Conservation (phyloP, 2,888 invertebrate species). For the Volucella inflata region DNA sequence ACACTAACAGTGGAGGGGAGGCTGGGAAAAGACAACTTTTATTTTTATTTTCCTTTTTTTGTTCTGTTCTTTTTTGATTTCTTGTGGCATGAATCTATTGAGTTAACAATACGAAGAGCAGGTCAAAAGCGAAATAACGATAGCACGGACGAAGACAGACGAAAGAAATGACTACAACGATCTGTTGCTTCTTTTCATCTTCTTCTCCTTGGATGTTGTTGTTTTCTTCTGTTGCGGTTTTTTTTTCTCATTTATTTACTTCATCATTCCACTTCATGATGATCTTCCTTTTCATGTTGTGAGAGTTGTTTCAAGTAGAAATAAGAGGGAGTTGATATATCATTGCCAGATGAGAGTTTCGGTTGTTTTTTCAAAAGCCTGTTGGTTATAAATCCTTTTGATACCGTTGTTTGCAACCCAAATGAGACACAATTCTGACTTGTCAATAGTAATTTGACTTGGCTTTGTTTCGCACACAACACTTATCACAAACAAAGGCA, state of each 20-base stretch:
- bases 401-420: too few species aligned
- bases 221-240: conserved; percentile 46
- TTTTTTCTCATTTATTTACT: conserved; percentile 38
- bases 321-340: conserved; percentile 11
- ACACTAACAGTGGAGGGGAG: not conserved
- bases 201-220: conserved; percentile 46
- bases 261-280: conserved; percentile 56
- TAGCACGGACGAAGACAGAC: conserved; percentile 28
- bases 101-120: conserved; percentile 32
- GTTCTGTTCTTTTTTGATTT: conserved; percentile 20
- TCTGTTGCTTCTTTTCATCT: conserved; percentile 69
- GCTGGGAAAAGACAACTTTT: conserved; percentile 27
- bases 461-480: too few species aligned
- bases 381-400: too few species aligned
- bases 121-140: conserved; percentile 26
- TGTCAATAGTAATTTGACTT: too few species aligned
- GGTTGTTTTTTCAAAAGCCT: not conserved
- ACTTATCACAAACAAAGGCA: too few species aligned
- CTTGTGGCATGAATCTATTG: conserved; percentile 11
- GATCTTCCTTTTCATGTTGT: conserved; percentile 59
- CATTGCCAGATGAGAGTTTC: conserved; percentile 2
- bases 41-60: conserved; percentile 32
- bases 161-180: conserved; percentile 51
- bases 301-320: conserved; percentile 35
- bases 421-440: too few species aligned